Base-by-base conservation (phyloP, 2,113 vertebrate species). In the Brachyistius frenatus region DNA sequence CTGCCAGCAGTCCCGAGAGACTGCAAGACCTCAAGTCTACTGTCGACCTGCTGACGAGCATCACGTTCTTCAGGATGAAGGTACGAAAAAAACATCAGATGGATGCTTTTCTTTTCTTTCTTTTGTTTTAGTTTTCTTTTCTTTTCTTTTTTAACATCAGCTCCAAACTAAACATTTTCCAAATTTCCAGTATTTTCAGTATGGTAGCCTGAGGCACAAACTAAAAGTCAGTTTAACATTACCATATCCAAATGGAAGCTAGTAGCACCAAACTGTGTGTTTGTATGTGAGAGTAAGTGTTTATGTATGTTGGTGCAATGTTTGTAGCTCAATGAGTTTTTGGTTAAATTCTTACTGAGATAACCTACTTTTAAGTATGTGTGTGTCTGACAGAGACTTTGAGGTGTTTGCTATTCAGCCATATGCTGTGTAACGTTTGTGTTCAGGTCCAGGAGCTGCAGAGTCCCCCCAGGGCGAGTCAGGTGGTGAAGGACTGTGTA, bases 61-160 rank as follows among this genome's bases (percentile, higher is more conserved):
- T 99, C 93, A 99, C 98, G 33, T 99, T 99, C 93, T 99, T 99
- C 86, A 95, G 98, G 77, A 99, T 99, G 98, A 99, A 99, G 96
- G 98, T 99, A 78, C 60, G 93, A 66, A 39, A 62, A 89, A 94
- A 96, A 94, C 13, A 11, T 44, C 41, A 11, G 92, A 95, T 66
- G 1, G 1, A 94, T 66, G 3, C 39, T 33, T 1, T 32, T 52
- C 2, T 11, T 23, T 35, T 44, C 16, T 36, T 10, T 52, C 65
- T 2, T 54, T 41, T 79, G 10, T 14, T 56, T 36, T 55, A 50
- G 50, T 23, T 3, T 36, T 66, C 3, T 9, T 30, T 37, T 31
- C n/a, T 44, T n/a, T 52, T 71, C 4, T 68, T 16, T 30, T 70
- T 7, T 13, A 23, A 1, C 30, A 15, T 11, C 36, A 66, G 33